Base-by-base conservation (phyloP, 2,797 vertebrate species). In the Philypnodon macrostomus region DNA sequence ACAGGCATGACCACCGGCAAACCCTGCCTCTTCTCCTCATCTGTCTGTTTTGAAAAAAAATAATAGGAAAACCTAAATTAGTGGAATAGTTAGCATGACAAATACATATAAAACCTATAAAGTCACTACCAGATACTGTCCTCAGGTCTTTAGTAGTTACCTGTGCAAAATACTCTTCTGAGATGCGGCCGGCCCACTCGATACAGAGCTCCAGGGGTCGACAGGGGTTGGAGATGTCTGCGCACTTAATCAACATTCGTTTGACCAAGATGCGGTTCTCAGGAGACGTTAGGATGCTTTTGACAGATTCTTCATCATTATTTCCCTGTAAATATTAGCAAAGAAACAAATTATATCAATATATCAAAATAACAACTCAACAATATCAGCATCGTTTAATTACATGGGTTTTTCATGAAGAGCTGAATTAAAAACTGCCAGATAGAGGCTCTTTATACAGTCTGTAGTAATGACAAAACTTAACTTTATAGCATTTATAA, bases 101-200 rank as follows among this genome's bases (percentile, higher is more conserved):
- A 24, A 13, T 1, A n/a, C 7, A 1, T 3, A n/a, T 6, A 13
- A n/a, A n/a, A 39, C 2, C 5, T 39, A 8, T 16, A 14, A 17
- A n/a, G n/a, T n/a, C n/a, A n/a, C n/a, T n/a, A n/a, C n/a, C n/a
- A n/a, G n/a, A n/a, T n/a, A n/a, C n/a, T n/a, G n/a, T 19, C 9
- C 1, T 11, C 5, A 13, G 2, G n/a, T 2, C 2, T 7, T 13
- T 7, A 13, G 12, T n/a, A 10, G 6, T 18, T 27, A 98, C 96
- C 94, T 98, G 96, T 49, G 93, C 93, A 62, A 98, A 98, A 63
- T 98, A 98, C 40, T 98, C 96, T 69, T 98, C 95, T 0, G 96
- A 98, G 81, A 98, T 98, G 33, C 96, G 93, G 0, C 93, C 94
- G 0, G 95, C 94, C 96, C 96, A 98, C 71, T 98, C 94, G 4